Percentiles rank a stretch among this genome's conserved stretches.
Conservation (phyloP, 2,797 vertebrate genomes). For the Sphenopsis melanotis region DNA sequence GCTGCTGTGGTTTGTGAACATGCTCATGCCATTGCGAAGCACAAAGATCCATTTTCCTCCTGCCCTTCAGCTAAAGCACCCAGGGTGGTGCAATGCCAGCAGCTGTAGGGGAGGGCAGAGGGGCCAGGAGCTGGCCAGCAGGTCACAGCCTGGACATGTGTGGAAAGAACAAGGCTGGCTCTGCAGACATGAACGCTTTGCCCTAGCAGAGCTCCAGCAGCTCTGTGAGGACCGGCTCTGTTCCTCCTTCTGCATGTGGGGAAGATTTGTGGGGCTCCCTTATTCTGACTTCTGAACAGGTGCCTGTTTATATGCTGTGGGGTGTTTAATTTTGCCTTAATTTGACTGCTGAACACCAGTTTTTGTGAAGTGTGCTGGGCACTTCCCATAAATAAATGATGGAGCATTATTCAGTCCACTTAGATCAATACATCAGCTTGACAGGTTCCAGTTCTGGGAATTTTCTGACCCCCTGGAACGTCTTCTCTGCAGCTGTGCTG, state of each 20-base stretch:
- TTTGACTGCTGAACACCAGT: not conserved
- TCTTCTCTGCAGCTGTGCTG: not conserved
- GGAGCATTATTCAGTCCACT: constrained; percentile 50
- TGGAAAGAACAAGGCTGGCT: not conserved
- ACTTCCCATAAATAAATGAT: constrained; percentile 58
- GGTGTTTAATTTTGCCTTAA: constrained; percentile 28
- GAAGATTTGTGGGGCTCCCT: not conserved
- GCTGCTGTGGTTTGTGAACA: not conserved
- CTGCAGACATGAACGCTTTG: fast-evolving
- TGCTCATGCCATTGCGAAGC: not conserved
- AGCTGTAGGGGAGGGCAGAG: not conserved
- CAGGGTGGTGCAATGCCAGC: not conserved
- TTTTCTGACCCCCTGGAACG: constrained; percentile 27
- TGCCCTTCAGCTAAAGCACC: not conserved
- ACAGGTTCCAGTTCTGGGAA: constrained; percentile 49
- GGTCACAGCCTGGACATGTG: fast-evolving
- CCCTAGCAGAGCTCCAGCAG: not conserved
- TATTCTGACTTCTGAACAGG: not conserved
- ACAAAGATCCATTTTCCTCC: not conserved
- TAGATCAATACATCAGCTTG: constrained; percentile 54
- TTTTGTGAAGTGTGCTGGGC: constrained; percentile 35
- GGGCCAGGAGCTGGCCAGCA: not conserved
- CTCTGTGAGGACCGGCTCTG: not conserved
- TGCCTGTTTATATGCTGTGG: not conserved
- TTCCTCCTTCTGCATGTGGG: fast-evolving